Evolutionary conservation across 2,113 vertebrate genomes (phyloP).

Genomic region (Sphyrna mokarran): DNA sequence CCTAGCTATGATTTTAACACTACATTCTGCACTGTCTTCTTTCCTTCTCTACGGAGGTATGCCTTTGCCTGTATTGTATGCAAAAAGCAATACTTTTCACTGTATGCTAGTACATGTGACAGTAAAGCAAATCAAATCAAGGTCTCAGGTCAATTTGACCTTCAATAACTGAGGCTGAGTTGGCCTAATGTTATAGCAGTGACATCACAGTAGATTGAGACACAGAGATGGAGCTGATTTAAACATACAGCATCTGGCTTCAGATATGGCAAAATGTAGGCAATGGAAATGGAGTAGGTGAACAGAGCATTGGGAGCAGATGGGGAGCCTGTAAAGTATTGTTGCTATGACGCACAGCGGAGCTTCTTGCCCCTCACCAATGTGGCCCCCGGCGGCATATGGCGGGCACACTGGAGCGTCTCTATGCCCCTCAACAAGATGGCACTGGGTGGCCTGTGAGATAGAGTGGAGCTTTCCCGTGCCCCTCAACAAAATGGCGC

Average conservation of each 20-base stretch:
- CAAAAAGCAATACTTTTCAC: too few relatives aligned
- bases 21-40: too few relatives aligned
- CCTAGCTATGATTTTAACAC: too few relatives aligned
- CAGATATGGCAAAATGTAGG: neutral
- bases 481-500: too few relatives aligned
- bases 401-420: neutral
- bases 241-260: neutral
- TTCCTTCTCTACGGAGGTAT: too few relatives aligned
- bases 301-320: neutral
- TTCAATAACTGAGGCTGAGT: neutral
- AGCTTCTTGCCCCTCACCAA: neutral
- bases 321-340: neutral
- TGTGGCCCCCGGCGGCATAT: neutral
- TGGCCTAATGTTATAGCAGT: neutral
- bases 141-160: neutral
- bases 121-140: neutral
- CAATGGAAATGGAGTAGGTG: neutral
- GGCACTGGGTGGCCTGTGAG: too few relatives aligned
- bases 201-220: constrained; percentile 15
- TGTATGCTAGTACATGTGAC: too few relatives aligned
- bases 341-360: too few relatives aligned
- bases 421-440: too few relatives aligned
- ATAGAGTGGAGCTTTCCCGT: too few relatives aligned
- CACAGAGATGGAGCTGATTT: neutral
- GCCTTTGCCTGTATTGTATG: too few relatives aligned